phyloP scores from a whole-genome alignment of 2,888 invertebrate species.

The Caenorhabditis sp. region DNA sequence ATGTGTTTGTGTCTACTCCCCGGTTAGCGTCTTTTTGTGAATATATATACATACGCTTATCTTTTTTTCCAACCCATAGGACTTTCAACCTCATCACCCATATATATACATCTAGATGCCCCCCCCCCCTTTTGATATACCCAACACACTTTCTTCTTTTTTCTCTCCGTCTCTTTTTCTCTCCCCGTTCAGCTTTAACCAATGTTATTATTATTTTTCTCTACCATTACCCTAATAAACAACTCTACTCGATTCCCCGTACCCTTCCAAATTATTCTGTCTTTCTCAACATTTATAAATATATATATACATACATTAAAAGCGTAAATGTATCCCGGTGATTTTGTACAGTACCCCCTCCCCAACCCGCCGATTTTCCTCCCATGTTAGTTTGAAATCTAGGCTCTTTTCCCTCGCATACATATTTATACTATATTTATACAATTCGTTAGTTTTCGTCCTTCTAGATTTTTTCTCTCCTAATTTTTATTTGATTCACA shows the following conservation, averaged over 20 bases:
- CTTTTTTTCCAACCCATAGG: conserved; percentile 16
- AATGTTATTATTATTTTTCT: conserved; percentile 8
- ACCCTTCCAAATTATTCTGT: conserved; percentile 2
- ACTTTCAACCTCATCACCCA: conserved; percentile 25
- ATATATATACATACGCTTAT: conserved; percentile 16
- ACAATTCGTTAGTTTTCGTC: no score
- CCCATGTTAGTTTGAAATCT: no score
- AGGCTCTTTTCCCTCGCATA: no score
- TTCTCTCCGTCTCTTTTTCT: neutral
- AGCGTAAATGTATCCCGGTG: conserved; percentile 28
- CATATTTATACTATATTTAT: no score
- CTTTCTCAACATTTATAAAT: conserved; percentile 17
- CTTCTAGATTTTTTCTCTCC: no score
- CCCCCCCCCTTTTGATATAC: no score
- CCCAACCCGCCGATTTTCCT: no score
- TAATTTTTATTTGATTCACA: no score
- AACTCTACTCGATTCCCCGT: conserved; percentile 16
- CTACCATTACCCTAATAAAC: conserved; percentile 28
- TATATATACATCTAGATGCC: no score
- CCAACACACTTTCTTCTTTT: conserved; percentile 27
- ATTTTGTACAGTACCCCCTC: conserved; percentile 7
- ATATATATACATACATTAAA: no score
- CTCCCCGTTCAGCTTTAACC: conserved; percentile 1
- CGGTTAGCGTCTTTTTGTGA: conserved; percentile 8
- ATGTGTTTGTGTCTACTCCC: conserved; percentile 7